Evolutionary conservation across 2,113 vertebrate genomes (phyloP).

Genomic region (Nanorana parkeri): DNA sequence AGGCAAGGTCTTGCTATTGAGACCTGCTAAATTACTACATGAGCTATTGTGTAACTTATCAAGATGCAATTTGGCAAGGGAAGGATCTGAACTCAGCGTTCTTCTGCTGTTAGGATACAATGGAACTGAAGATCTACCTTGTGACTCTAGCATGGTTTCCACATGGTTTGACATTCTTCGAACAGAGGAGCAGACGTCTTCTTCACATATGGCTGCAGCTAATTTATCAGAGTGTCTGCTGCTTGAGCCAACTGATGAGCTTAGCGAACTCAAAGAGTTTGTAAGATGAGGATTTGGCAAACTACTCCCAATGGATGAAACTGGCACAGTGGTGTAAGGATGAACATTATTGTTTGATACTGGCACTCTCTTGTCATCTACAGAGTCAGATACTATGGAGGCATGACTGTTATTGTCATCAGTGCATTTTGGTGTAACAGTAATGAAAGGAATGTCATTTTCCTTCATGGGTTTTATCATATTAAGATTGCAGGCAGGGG

Average conservation of each 20-base stretch:
- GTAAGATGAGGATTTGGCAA: conserved; percentile 78
- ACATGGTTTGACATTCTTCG: conserved; percentile 69
- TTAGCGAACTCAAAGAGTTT: conserved; percentile 76
- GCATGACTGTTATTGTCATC: conserved; percentile 66
- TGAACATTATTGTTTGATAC: conserved; percentile 65
- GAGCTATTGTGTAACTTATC: conserved; percentile 72
- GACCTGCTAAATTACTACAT: conserved; percentile 69
- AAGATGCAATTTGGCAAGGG: conserved; percentile 65
- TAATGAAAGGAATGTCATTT: conserved; percentile 72
- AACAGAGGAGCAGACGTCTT: conserved; percentile 67
- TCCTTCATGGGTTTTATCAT: conserved; percentile 77
- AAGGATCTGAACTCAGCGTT: conserved; percentile 69
- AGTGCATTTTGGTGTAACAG: conserved; percentile 79
- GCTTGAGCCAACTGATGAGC: conserved; percentile 69
- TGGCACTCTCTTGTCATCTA: conserved; percentile 71
- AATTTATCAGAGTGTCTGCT: conserved; percentile 75
- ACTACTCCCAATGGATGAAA: conserved; percentile 72
- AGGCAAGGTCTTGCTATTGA: conserved; percentile 69
- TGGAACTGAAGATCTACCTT: conserved; percentile 67
- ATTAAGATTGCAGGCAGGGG: conserved; percentile 75
- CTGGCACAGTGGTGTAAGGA: conserved; percentile 74
- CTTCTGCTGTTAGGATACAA: conserved; percentile 75
- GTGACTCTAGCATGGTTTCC: conserved; percentile 64
- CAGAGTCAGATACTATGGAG: conserved; percentile 63
- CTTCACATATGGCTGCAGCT: conserved; percentile 70